Conservation (phyloP, 2,113 vertebrate species). For the Oceanites oceanicus region DNA sequence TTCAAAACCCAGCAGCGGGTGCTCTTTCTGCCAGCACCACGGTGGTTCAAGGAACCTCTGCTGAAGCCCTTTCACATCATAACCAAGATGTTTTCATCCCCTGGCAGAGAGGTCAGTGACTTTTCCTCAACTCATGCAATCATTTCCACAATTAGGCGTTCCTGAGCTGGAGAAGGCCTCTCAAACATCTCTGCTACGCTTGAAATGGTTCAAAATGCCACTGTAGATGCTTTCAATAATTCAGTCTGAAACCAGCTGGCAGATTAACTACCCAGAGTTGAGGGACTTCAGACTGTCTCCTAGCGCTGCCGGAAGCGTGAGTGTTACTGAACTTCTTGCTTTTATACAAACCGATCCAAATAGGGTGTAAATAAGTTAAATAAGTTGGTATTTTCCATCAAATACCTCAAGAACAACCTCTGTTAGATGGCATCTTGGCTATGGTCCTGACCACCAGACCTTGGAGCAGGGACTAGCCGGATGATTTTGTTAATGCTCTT, state of each 20-base stretch:
- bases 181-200: not conserved
- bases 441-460: not conserved
- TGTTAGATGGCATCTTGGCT: too few relatives aligned
- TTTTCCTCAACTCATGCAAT: not conserved
- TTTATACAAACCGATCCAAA: not conserved
- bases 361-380: not conserved
- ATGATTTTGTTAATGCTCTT: not conserved
- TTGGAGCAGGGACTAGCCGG: not conserved
- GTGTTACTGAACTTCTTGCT: not conserved
- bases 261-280: not conserved
- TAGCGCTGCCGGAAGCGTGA: fast-evolving
- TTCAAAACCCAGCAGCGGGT: too few relatives aligned
- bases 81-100: not conserved
- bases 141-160: not conserved
- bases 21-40: too few relatives aligned
- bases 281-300: not conserved
- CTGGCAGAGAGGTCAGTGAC: fast-evolving
- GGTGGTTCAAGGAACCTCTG: not conserved
- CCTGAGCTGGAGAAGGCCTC: not conserved
- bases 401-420: not conserved
- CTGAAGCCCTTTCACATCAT: not conserved
- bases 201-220: not conserved
- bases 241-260: fast-evolving
- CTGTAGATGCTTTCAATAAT: not conserved
- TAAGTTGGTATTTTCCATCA: not conserved